Base-by-base conservation (phyloP, 2,888 invertebrate genomes). In the Brenthis hecate region DNA sequence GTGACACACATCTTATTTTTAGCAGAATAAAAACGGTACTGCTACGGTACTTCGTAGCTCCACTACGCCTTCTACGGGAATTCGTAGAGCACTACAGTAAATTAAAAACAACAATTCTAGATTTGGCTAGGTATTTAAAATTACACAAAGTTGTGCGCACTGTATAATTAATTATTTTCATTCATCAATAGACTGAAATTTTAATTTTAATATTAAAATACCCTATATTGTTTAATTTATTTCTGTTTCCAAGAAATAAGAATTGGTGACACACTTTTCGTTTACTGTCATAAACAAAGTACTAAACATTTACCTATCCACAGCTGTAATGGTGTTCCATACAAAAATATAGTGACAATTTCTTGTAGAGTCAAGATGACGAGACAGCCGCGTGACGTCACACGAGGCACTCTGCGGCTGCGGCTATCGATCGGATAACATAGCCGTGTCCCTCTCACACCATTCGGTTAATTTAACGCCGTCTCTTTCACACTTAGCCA, bases 331-430 rank as follows among this genome's bases (percentile, higher is more conserved):
- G 74, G 74, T 74, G 74, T 76, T 75, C 75, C 68, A 74, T 80
- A 85, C 79, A 81, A 83, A 87, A 88, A 84, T 86, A 82, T 86
- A 86, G 89, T 89, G 89, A 87, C 89, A 89, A 89, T 91, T 89
- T 86, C 89, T 89, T 88, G 84, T 87, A 82, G 85, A 88, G 86
- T 84, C 87, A 91, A 92, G 90, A 92, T 92, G 92, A 92, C 91
- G 91, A 91, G 92, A 91, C 91, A 83, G 84, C 80, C 77, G 80
- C 81, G 88, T 92, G 92, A 92, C 92, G 92, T 92, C 92, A 92
- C 88, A 80, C 84, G 84, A 85, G 83, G 85, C 86, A 87, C 88
- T 92, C 91, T 92, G 92, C 92, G 92, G 91, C 92, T 92, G 92
- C 92, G 92, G 91, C 91, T 92, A 92, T 92, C 91, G 92, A 92